Conservation (phyloP, 2,888 invertebrate species). For the Noctua comes region DNA sequence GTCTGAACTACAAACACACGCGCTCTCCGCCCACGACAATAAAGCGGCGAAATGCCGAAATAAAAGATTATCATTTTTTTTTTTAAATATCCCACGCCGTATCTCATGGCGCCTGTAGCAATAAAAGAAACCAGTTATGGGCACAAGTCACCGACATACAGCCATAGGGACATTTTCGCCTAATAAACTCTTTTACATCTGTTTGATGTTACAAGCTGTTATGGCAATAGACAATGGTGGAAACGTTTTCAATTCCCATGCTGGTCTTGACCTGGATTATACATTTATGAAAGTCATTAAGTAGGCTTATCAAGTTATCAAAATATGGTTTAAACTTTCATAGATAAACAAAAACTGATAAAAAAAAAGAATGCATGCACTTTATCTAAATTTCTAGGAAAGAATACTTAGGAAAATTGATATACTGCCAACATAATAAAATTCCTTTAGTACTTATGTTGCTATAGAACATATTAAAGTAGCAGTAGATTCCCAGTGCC, state of each 20-base stretch:
- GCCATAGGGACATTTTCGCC: slow-evolving; percentile 55
- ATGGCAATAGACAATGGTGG: slow-evolving; percentile 28
- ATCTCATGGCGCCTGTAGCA: slow-evolving; percentile 49
- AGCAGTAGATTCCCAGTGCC: slow-evolving; percentile 2
- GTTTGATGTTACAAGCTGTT: slow-evolving; percentile 36
- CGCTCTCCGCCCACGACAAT: slow-evolving; percentile 42
- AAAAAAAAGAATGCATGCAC: slow-evolving; percentile 4
- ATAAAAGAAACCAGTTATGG: slow-evolving; percentile 67
- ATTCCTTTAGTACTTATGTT: not conserved
- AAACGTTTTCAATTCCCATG: slow-evolving; percentile 16
- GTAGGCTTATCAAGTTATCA: not conserved
- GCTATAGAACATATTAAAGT: not conserved
- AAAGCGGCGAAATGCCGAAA: slow-evolving; percentile 47
- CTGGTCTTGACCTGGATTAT: too few species aligned
- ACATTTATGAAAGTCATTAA: not conserved
- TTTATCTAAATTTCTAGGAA: slow-evolving; percentile 4
- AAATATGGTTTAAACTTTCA: slow-evolving; percentile 6
- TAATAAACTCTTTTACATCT: slow-evolving; percentile 47
- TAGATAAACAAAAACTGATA: slow-evolving; percentile 25
- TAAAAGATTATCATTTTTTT: slow-evolving; percentile 32
- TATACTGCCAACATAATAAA: not conserved
- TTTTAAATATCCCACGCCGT: slow-evolving; percentile 33
- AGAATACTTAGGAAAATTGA: not conserved
- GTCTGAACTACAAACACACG: slow-evolving; percentile 32
- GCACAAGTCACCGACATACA: slow-evolving; percentile 40